phyloP scores from a whole-genome alignment of 2,113 vertebrate genomes.

The Siniperca knerii region DNA sequence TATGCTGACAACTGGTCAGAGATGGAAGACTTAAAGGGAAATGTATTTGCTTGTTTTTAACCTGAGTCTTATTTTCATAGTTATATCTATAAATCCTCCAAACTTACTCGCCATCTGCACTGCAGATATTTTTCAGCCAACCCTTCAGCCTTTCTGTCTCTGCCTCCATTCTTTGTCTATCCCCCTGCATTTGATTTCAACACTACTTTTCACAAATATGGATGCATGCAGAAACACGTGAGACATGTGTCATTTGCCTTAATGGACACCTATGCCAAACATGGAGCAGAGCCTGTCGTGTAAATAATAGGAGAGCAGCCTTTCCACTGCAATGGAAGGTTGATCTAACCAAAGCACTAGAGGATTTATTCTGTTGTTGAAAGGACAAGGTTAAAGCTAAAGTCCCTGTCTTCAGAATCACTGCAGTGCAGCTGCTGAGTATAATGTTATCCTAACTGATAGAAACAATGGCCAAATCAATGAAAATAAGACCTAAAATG shows the following conservation, averaged over 20 bases:
- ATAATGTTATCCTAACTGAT: neutral
- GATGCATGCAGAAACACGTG: constrained; percentile 2
- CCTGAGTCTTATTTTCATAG: neutral
- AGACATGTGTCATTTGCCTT: constrained; percentile 8
- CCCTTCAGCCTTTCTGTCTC: constrained; percentile 4
- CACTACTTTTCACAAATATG: constrained; percentile 6
- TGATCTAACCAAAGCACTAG: neutral
- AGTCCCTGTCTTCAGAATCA: constrained; percentile 18
- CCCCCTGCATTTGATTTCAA: constrained; percentile 14
- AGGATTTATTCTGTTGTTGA: constrained; percentile 28
- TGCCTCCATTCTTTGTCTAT: constrained; percentile 1
- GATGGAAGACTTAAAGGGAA: neutral
- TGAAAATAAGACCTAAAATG: neutral
- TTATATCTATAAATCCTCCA: constrained; percentile 10
- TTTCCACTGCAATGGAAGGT: neutral
- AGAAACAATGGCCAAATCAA: neutral
- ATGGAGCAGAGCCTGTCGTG: constrained; percentile 9
- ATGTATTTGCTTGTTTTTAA: neutral
- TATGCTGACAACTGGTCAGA: neutral
- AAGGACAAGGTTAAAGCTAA: constrained; percentile 34
- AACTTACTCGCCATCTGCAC: constrained; percentile 3
- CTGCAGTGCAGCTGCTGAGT: constrained; percentile 20
- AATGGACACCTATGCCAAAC: constrained; percentile 17
- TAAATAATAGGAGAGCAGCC: constrained; percentile 20
- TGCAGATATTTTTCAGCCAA: constrained; percentile 42